Base-by-base conservation (phyloP, 2,113 vertebrate species). In the Prunella fulvescens region DNA sequence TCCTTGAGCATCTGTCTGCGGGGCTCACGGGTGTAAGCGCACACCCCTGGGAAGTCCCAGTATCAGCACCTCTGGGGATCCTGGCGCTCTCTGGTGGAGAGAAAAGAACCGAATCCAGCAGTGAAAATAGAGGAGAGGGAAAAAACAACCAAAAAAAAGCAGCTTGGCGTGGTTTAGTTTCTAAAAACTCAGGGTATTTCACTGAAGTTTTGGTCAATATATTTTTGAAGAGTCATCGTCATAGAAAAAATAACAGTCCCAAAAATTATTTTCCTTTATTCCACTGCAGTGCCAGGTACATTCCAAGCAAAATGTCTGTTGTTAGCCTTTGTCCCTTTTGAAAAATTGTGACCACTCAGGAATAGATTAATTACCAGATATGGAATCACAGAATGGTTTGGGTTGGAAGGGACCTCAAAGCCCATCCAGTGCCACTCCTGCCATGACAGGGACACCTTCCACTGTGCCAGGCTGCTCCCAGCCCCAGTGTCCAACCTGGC, bases 31-130 rank as follows among this genome's bases (percentile, higher is more conserved):
- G 29, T 73, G 44, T 64, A 56, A 60, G 35, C 40, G 35, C 35
- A 9, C 4, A 2, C 20, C 29, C n/a, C 54, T 45, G 60, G 26
- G 24, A 73, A 89, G 12, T 57, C n/a, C 20, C 42, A 23, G 88
- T 29, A n/a, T 7, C 47, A 2, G 15, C 70, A 31, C 51, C 73
- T 62, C 70, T 16, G 65, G 51, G 40, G 19, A 62, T 29, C 28
- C 42, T 66, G 69, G 95, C 93, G 86, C 95, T 69, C 95, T 92
- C 93, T 96, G 86, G 28, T 96, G 96, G 94, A 80, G 26, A 77
- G 66, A 92, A 62, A 35, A 7, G 24, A 80, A 72, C 33, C 3
- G 28, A 62, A 61, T 62, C 73, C 61, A 85, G 51, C 28, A 13
- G 28, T 19, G 64, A 56, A 54, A 54, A 81, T 7, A 40, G 11